phyloP scores from a whole-genome alignment of 2,888 invertebrate species.

The Troglohyphantes excavatus region DNA sequence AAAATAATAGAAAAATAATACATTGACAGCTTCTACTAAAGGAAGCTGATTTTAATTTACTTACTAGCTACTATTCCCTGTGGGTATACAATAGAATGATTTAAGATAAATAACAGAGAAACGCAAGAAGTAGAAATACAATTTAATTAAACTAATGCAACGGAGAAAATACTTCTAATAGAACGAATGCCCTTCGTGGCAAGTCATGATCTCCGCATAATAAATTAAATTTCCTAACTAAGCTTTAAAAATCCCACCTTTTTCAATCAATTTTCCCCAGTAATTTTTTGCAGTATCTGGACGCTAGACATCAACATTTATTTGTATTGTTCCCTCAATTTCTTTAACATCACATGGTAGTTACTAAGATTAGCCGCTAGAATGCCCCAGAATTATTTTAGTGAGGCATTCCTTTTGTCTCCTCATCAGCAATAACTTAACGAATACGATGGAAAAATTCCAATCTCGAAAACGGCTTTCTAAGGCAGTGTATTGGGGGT shows the following conservation, averaged over 20 bases:
- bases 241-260: not conserved
- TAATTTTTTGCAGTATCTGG: constrained; percentile 36
- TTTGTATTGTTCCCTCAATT: constrained; percentile 66
- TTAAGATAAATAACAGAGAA: too few relatives aligned
- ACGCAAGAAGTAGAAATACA: not conserved
- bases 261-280: constrained; percentile 34
- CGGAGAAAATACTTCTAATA: not conserved
- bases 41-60: too few relatives aligned
- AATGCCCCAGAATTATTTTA: constrained; percentile 38
- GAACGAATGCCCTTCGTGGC: not conserved
- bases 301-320: constrained; percentile 46
- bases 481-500: not conserved
- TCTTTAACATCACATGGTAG: constrained; percentile 55
- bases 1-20: too few relatives aligned
- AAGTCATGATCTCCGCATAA: not conserved
- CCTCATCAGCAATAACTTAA: constrained; percentile 43
- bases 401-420: constrained; percentile 32
- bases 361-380: constrained; percentile 55
- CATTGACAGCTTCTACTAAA: too few relatives aligned
- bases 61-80: too few relatives aligned
- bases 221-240: not conserved
- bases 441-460: constrained; percentile 35
- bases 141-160: constrained; percentile 1
- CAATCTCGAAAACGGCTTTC: constrained; percentile 39
- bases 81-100: too few relatives aligned